These are phyloP conservation scores for Mythimna lalbum DNA, from an alignment of 2,888 invertebrate species.

Conservation along the genomic window DNA sequence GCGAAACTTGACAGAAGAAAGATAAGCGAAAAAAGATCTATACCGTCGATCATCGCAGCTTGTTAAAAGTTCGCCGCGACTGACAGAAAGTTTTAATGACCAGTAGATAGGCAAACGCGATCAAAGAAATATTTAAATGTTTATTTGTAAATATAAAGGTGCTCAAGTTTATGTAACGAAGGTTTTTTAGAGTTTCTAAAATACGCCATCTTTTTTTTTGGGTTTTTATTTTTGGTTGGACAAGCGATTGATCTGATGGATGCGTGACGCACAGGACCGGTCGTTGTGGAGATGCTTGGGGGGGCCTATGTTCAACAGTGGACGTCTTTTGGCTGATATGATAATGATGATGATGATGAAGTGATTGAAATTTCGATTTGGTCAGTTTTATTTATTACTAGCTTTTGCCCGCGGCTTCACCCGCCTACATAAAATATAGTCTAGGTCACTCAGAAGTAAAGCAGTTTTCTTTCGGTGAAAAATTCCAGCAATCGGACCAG, in stretches of 20 bases:
- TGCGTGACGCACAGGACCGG: too few species aligned
- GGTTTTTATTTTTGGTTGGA: background rate
- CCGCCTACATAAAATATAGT: too few species aligned
- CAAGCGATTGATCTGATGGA: background rate
- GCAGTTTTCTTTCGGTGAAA: too few species aligned
- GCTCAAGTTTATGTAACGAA: conserved; percentile 34
- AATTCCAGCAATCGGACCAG: too few species aligned
- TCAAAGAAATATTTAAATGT: conserved; percentile 64
- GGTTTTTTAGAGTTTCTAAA: background rate
- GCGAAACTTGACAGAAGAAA: conserved; percentile 47
- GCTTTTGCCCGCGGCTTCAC: too few species aligned
- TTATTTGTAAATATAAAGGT: conserved; percentile 61
- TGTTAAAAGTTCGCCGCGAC: conserved; percentile 63
- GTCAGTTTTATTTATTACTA: too few species aligned
- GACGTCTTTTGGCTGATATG: too few species aligned
- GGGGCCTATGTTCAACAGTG: too few species aligned
- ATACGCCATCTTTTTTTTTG: conserved; percentile 3
- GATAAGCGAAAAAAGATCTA: conserved; percentile 58
- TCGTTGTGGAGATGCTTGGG: too few species aligned
- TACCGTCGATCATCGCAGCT: conserved; percentile 64
- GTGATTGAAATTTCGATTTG: too few species aligned
- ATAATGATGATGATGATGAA: too few species aligned
- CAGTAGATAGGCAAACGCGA: conserved; percentile 62
- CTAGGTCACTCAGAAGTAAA: too few species aligned
- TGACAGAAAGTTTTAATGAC: conserved; percentile 63